These are phyloP conservation scores for Drosophila kurseongensis DNA, from an alignment of 1,140 invertebrate genomes.

Conservation along the genomic window DNA sequence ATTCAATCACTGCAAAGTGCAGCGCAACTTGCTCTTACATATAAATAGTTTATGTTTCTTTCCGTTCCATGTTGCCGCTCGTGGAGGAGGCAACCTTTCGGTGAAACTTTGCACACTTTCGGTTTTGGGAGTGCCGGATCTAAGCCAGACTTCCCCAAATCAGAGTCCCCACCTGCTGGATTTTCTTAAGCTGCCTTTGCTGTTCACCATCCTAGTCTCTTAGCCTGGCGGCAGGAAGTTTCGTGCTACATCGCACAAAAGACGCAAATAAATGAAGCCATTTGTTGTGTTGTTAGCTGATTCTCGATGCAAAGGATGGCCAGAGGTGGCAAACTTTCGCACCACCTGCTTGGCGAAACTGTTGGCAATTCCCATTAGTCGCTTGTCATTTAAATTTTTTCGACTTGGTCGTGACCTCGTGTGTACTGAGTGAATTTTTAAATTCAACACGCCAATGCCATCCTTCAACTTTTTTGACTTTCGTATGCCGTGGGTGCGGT, in stretches of 20 bases:
- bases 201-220: slow-evolving; percentile 27
- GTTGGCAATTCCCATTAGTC: slow-evolving; percentile 81
- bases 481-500: slow-evolving; percentile 1
- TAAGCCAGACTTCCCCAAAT: slow-evolving; percentile 28
- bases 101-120: slow-evolving; percentile 57
- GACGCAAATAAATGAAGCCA: slow-evolving; percentile 82
- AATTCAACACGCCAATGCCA: slow-evolving; percentile 45
- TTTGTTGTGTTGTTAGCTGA: slow-evolving; percentile 80
- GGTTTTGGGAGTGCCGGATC: slow-evolving; percentile 19
- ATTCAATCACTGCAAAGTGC: slow-evolving; percentile 71
- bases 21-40: slow-evolving; percentile 52
- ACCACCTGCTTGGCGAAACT: slow-evolving; percentile 65
- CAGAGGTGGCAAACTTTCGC: slow-evolving; percentile 46
- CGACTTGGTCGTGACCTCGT: slow-evolving; percentile 6
- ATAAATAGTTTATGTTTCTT: slow-evolving; percentile 66
- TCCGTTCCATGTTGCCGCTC: slow-evolving; percentile 11
- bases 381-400: slow-evolving; percentile 82
- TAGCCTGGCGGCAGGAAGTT: slow-evolving; percentile 51
- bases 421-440: slow-evolving; percentile 50
- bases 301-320: slow-evolving; percentile 67
- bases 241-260: slow-evolving; percentile 71
- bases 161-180: background rate
- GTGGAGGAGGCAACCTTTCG: slow-evolving; percentile 37
- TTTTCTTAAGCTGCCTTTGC: slow-evolving; percentile 7
- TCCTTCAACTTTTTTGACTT: slow-evolving; percentile 20